These are phyloP conservation scores for Sprattus sprattus DNA, from an alignment of 2,113 vertebrate species.

Conservation along the genomic window DNA sequence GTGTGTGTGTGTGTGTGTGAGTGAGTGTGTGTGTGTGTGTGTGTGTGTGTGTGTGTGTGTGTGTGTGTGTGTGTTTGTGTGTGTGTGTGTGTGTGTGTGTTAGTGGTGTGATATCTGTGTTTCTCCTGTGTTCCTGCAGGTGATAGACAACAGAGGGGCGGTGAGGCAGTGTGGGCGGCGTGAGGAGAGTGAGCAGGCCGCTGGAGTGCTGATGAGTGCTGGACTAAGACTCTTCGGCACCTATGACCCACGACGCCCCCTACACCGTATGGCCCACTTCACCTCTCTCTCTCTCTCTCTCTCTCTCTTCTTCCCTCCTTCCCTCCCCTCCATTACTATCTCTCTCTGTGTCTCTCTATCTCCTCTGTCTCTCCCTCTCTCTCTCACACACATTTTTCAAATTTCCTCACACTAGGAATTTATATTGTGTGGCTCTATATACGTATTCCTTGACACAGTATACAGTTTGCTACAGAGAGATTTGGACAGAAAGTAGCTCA, in stretches of 20 bases:
- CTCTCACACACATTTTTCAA: background rate
- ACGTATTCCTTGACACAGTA: too few relatives aligned
- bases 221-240: constrained; percentile 63
- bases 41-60: background rate
- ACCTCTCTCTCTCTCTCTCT: background rate
- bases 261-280: constrained; percentile 31
- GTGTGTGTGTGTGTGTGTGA: background rate
- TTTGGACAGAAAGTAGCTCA: too few relatives aligned
- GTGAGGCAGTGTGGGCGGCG: constrained; percentile 46
- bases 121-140: constrained; percentile 48
- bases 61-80: background rate
- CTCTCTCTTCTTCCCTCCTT: background rate
- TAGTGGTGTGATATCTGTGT: background rate
- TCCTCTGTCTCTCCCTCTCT: background rate
- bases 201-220: constrained; percentile 47
- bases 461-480: too few relatives aligned
- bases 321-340: background rate
- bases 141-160: constrained; percentile 63
- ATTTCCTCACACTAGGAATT: background rate
- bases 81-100: background rate
- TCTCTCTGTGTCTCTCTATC: background rate
- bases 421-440: too few relatives aligned
- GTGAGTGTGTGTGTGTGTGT: background rate
- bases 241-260: constrained; percentile 52
- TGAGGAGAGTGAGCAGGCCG: constrained; percentile 47